Evolutionary conservation across 1,140 invertebrate species (phyloP), one percentile per base, ranked within the genome.

Genomic region (Drosophila nannoptera): DNA sequence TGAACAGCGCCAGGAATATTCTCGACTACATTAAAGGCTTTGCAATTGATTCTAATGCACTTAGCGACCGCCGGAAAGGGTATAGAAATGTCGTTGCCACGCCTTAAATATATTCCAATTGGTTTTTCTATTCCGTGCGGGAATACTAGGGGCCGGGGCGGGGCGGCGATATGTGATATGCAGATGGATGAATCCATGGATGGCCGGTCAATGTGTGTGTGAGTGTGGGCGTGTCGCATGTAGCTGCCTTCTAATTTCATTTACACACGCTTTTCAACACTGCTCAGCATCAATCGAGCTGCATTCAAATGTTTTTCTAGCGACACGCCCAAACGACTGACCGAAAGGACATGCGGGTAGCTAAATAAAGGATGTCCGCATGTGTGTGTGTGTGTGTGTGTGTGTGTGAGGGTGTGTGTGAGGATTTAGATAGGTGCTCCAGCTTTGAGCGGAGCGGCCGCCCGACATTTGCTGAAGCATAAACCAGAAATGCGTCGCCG

Each of bases 261-360:
- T 84, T 78, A 69, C 80, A n/a, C n/a, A 78, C 80, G 69, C 80
- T 73, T 73, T 84, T 70, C 72, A 78, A 67, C 78, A 78, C 70
- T 74, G n/a, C 53, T 59, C 48, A 50, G 58, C 70, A 66, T 66
- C 78, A 82, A 77, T 77, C 65, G 36, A 76, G 75, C 65, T 84
- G 61, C 58, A 78, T 78, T 73, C 78, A 78, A 83, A 84, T 84
- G 76, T 83, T 83, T 49, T 54, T 60, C 48, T 45, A 71, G 50
- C 32, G 56, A 61, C 35, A 33, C 38, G 43, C 43, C 40, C 43
- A 8, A 35, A 11, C 38, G 16, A 16, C 22, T 38, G 40, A 45
- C 54, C 40, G 11, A 45, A 45, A 43, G 40, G 54, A 45, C 40
- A 45, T 12, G 12, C 29, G 40, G n/a, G n/a, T n/a, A n/a, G n/a